Evolutionary conservation across 1,140 invertebrate genomes (phyloP).

Genomic region (Aphis gossypii): DNA sequence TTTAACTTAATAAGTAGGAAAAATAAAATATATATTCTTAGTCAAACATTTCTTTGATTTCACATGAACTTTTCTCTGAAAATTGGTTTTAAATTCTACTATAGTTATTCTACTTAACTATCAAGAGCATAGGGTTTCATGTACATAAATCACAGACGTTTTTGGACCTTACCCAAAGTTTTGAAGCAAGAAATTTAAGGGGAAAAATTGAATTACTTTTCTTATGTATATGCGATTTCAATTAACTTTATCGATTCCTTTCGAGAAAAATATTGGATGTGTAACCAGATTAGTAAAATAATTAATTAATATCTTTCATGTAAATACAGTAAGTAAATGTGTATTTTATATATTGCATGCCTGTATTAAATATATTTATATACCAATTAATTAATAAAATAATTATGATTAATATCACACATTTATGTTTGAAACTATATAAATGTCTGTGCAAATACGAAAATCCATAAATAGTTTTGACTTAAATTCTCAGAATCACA

Average conservation of each 20-base stretch:
- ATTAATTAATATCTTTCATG: not conserved
- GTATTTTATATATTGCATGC: not conserved
- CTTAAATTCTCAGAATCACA: too few relatives aligned
- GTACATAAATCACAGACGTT: conserved; percentile 10
- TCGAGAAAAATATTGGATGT: not conserved
- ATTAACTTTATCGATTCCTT: not conserved
- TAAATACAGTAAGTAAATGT: not conserved
- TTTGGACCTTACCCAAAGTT: conserved; percentile 18
- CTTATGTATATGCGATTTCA: not conserved
- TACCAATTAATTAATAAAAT: not conserved
- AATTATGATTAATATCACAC: not conserved
- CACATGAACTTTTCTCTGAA: not conserved
- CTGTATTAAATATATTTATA: not conserved
- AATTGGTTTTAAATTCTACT: conserved; percentile 25
- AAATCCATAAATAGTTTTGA: not conserved
- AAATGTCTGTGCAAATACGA: not conserved
- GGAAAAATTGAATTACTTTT: conserved; percentile 8
- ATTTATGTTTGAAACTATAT: not conserved
- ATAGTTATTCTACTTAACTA: not conserved
- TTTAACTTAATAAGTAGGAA: not conserved
- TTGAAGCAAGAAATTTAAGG: conserved; percentile 5
- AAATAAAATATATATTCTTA: not conserved
- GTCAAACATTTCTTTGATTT: not conserved
- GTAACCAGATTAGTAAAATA: not conserved
- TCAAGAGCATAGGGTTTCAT: not conserved